Percentiles rank a stretch among this genome's conserved stretches.
Evolutionary conservation across 2,113 vertebrate species (phyloP).

Genomic region (Epinephelus cyanopodus): DNA sequence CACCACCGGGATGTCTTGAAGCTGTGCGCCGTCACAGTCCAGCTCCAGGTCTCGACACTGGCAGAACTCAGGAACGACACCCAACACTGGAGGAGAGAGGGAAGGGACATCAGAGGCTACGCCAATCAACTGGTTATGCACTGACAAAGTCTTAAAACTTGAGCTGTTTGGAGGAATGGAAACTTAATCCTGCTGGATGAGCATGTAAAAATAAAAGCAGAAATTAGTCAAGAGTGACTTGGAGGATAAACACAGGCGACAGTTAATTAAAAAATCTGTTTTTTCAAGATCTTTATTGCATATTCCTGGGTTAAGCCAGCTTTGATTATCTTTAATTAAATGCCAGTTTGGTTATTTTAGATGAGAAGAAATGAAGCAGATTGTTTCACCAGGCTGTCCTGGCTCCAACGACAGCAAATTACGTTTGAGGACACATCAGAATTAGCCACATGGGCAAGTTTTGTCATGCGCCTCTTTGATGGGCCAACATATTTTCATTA

Average conservation of each 20-base stretch:
- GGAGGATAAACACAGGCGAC: background rate
- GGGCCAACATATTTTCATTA: background rate
- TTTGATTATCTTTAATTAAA: slow-evolving; percentile 43
- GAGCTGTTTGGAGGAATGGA: background rate
- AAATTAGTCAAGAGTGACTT: slow-evolving; percentile 3
- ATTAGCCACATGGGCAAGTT: background rate
- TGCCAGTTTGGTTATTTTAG: background rate
- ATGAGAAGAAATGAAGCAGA: background rate
- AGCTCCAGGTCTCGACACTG: slow-evolving; percentile 90
- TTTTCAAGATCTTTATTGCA: background rate
- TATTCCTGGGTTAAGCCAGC: slow-evolving; percentile 14
- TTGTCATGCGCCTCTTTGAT: background rate
- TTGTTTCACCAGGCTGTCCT: background rate
- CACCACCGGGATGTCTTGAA: slow-evolving; percentile 87
- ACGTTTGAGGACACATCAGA: background rate
- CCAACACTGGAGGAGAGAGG: slow-evolving; percentile 83
- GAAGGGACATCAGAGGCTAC: background rate
- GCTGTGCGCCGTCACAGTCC: slow-evolving; percentile 87
- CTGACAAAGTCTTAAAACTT: background rate
- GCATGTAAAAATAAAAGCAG: background rate
- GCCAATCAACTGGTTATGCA: slow-evolving; percentile 6
- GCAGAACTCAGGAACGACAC: slow-evolving; percentile 87
- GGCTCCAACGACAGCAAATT: background rate
- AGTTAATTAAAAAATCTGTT: background rate
- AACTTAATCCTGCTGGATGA: slow-evolving; percentile 3